Evolutionary conservation across 2,113 vertebrate species (phyloP).

Genomic region (Spilogale gracilis): DNA sequence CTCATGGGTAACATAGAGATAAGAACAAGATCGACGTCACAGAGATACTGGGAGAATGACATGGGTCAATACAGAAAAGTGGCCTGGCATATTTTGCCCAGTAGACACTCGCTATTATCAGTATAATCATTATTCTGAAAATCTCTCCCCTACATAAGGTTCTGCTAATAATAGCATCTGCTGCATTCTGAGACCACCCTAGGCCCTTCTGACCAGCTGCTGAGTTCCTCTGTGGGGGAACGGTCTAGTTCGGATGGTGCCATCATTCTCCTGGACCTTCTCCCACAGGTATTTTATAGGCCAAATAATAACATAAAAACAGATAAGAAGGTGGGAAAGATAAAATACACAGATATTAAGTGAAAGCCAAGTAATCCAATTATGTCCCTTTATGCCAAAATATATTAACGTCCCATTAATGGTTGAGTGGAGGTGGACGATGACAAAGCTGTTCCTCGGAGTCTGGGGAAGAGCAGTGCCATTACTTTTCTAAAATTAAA

Average conservation of each 20-base stretch:
- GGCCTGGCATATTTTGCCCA: background rate
- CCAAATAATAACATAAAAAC: background rate
- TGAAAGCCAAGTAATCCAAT: constrained; percentile 33
- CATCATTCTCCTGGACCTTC: background rate
- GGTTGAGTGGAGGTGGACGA: background rate
- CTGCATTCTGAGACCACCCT: background rate
- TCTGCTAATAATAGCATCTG: background rate
- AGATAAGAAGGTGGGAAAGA: background rate
- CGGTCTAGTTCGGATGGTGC: background rate
- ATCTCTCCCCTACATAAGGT: background rate
- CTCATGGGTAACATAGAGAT: background rate
- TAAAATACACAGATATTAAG: background rate
- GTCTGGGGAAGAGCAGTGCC: constrained; percentile 6
- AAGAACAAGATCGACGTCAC: background rate
- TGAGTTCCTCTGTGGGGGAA: background rate
- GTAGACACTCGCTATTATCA: background rate
- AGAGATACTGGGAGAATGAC: background rate
- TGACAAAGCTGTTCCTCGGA: constrained; percentile 1
- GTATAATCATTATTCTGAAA: background rate
- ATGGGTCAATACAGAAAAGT: background rate
- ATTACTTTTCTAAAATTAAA: constrained; percentile 74
- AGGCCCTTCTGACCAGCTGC: background rate
- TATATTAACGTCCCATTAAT: constrained; percentile 58
- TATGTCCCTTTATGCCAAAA: constrained; percentile 48
- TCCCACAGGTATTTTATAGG: constrained; percentile 41